Evolutionary conservation across 1,140 invertebrate genomes (phyloP), one percentile per base, ranked within the genome.

Genomic region (Wasmannia auropunctata): DNA sequence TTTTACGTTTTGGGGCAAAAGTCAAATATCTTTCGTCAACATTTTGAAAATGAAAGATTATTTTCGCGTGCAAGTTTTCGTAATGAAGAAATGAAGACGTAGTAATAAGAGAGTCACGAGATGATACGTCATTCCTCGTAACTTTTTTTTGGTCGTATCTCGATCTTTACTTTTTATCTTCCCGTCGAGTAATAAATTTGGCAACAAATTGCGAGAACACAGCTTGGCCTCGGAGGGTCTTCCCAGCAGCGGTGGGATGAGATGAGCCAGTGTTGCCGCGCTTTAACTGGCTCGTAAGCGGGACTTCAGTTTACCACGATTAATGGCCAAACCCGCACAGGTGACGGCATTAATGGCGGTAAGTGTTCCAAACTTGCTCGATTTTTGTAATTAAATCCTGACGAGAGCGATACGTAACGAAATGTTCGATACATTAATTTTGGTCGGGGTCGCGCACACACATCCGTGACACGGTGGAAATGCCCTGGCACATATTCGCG

Each of bases 131-230:
- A 90, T 89, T 90, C 85, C 74, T 60, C 83, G 54, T 54, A 67
- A 72, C 85, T 74, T 77, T 89, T 46, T 87, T 89, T 89, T 80
- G 75, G 46, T 58, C 54, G 54, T 19, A 67, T 67, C 51, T 70
- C 88, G 79, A 89, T 85, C 86, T 85, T 80, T 89, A 62, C 77
- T 90, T 89, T 87, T 89, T 89, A 87, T 90, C 88, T 87, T 49
- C 46, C 22, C 75, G 67, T 67, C 67, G 70, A 84, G 90, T 91
- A 91, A 91, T 91, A 91, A 90, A 89, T 89, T 91, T 91, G 85
- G 89, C 86, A 90, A 90, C 89, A 90, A 90, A 90, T 90, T 90
- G 88, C 89, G 88, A 90, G 89, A 90, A 90, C 89, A 84, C 88
- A 90, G 89, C 88, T 90, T 90, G 88, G 85, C 85, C 83, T 80